Evolutionary conservation across 2,797 vertebrate species (phyloP).

Genomic region (Lithobates sylvaticus): DNA sequence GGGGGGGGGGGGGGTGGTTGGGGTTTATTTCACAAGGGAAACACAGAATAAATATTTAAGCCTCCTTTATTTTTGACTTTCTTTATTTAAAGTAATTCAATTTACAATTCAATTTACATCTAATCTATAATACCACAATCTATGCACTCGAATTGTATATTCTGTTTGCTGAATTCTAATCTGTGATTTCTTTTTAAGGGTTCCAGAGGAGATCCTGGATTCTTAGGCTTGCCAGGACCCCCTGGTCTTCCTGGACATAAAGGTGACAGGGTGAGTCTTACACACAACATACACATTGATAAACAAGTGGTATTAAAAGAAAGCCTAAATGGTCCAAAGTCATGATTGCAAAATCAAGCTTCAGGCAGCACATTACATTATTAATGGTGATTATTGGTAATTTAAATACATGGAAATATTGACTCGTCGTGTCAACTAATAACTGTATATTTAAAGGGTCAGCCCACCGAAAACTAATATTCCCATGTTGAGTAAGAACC

Average conservation of each 20-base stretch:
- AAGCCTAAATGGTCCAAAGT: no score
- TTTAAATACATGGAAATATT: no score
- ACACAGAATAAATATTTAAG: conserved; percentile 52
- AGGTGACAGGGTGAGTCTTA: conserved; percentile 90
- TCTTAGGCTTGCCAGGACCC: conserved; percentile 92
- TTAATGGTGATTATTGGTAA: no score
- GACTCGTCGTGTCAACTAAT: no score
- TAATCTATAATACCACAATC: conserved; percentile 19
- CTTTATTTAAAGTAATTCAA: conserved; percentile 56
- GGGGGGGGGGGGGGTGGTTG: neutral
- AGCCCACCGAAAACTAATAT: no score
- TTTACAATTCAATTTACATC: conserved; percentile 51
- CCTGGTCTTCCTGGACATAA: conserved; percentile 88
- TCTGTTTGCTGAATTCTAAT: neutral
- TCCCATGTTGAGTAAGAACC: no score
- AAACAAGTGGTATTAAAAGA: no score
- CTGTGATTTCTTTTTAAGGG: conserved; percentile 81
- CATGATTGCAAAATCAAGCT: no score
- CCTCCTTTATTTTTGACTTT: conserved; percentile 48
- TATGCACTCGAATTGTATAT: conserved; percentile 5
- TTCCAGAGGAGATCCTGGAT: conserved; percentile 88
- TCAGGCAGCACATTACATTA: no score
- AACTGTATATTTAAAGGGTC: no score
- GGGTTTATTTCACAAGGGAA: conserved; percentile 70
- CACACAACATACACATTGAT: neutral